Percentiles rank a stretch among this genome's conserved stretches.
Conservation (phyloP, 2,797 vertebrate species). For the Taenioides sp. region DNA sequence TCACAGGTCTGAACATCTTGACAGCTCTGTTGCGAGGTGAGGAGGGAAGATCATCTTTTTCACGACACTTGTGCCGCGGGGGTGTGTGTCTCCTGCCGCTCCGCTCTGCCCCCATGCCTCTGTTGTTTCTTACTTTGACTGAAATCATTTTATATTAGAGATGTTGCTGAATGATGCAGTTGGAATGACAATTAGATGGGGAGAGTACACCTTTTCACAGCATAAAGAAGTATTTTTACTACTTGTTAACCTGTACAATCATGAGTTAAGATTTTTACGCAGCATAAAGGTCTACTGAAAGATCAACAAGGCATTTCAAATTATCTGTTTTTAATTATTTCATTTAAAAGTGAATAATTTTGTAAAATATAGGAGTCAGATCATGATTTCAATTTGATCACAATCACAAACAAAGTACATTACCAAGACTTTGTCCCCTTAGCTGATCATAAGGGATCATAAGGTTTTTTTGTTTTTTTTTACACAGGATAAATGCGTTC, state of each 20-base stretch:
- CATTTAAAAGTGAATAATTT: neutral
- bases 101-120: conserved; percentile 31
- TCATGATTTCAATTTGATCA: too few species aligned
- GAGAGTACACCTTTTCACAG: neutral
- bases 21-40: conserved; percentile 64
- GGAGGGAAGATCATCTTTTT: conserved; percentile 63
- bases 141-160: conserved; percentile 13
- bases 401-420: too few species aligned
- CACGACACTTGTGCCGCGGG: conserved; percentile 56
- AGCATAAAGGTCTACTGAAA: neutral
- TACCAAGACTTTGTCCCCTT: neutral
- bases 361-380: too few species aligned
- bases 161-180: neutral
- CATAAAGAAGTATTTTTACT: neutral
- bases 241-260: neutral
- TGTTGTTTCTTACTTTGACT: conserved; percentile 15
- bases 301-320: neutral
- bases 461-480: too few species aligned
- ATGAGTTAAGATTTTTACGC: neutral
- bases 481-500: too few species aligned
- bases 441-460: too few species aligned
- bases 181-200: conserved; percentile 11
- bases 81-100: conserved; percentile 53
- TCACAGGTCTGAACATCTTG: conserved; percentile 64
- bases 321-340: neutral